Percentiles rank a stretch among this genome's conserved stretches.
Evolutionary conservation across 1,140 invertebrate genomes (phyloP).

Genomic region (Holcopasites calliopsidis): DNA sequence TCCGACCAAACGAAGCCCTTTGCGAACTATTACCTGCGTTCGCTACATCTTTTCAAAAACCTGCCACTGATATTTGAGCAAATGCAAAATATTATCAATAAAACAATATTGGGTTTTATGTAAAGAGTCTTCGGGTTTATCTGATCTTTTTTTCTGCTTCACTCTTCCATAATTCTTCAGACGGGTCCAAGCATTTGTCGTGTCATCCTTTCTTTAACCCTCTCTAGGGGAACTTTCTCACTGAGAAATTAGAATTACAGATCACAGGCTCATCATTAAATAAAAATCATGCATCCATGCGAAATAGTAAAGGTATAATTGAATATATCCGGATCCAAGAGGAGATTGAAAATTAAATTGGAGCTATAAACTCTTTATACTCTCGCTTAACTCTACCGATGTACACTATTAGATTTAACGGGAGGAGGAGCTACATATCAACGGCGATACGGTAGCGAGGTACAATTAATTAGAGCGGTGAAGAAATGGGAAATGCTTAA

Average conservation of each 20-base stretch:
- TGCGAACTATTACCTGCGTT: too few relatives aligned
- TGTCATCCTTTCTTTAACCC: not conserved
- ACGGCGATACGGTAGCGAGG: not conserved
- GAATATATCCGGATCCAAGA: not conserved
- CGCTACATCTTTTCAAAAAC: too few relatives aligned
- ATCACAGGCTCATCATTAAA: not conserved
- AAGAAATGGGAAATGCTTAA: constrained; percentile 13
- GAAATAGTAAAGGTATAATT: not conserved
- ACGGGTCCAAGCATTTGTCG: not conserved
- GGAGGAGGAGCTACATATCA: too few relatives aligned
- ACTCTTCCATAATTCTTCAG: constrained; percentile 18
- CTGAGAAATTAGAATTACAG: constrained; percentile 1
- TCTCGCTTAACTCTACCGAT: too few relatives aligned
- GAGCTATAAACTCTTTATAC: too few relatives aligned
- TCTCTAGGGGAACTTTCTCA: not conserved
- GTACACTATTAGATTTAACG: too few relatives aligned
- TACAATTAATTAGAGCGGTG: not conserved
- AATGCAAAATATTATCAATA: too few relatives aligned
- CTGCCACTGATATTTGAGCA: too few relatives aligned
- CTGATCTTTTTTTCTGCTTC: not conserved
- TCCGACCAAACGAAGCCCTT: too few relatives aligned
- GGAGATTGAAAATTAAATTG: too few relatives aligned
- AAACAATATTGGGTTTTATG: too few relatives aligned
- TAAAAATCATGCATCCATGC: not conserved
- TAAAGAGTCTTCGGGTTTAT: too few relatives aligned